Base-by-base conservation (phyloP, 2,113 vertebrate species). In the Megaceryle torquata region DNA sequence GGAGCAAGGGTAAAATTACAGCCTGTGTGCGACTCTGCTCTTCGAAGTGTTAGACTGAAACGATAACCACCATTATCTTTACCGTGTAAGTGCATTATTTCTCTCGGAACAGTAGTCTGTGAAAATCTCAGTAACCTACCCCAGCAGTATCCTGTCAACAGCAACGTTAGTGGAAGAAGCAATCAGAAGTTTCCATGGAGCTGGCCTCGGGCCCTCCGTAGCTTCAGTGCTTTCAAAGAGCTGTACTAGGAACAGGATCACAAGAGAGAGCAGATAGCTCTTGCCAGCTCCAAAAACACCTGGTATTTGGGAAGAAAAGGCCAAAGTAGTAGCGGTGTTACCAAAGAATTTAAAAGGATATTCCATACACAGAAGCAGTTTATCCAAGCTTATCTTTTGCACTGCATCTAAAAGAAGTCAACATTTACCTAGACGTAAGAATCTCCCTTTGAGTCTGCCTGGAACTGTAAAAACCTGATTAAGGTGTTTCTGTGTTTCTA, bases 201-300 rank as follows among this genome's bases (percentile, higher is more conserved):
- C 86, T 78, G 76, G 48, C 35, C 80, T 94, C 17, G 81, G 94
- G 57, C 48, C 89, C 17, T 91, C 84, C 0, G 28, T 56, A 44
- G 87, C 60, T 69, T 98, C 96, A 25, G 92, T 96, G 74, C 88
- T 96, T 96, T 98, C 97, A 91, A 98, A 98, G 26, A 98, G 97
- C 57, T 97, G 97, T 24, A 98, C 95, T 6, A 98, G 94, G 96
- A 98, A 98, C 86, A 98, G 91, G 91, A 98, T 82, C 75, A 98
- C 98, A 76, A 98, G 91, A 33, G 98, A 97, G 67, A 98, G 93
- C 96, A 98, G 95, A 15, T 98, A 98, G 94, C 98, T 98, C 97
- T 98, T 98, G 33, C 98, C 98, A 94, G 98, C 98, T 94, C 98
- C 98, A 92, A 98, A 98, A 92, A 98, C 98, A 90, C 98, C 98